These are phyloP conservation scores for Fratercula arctica DNA, from an alignment of 2,797 vertebrate genomes.

Conservation along the genomic window DNA sequence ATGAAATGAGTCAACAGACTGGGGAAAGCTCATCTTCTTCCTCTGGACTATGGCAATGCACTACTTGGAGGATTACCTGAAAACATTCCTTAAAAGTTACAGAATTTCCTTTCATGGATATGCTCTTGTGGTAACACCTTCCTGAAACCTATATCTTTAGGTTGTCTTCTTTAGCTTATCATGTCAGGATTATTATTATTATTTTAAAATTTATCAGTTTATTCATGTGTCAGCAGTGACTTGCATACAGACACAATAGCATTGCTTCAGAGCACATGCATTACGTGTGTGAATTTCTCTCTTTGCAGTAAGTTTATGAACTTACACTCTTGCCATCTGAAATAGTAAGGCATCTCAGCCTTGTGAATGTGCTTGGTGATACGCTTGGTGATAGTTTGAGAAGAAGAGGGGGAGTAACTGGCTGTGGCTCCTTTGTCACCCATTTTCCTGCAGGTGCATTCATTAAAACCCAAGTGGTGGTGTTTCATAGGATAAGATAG, in stretches of 20 bases:
- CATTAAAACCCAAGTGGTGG: background rate
- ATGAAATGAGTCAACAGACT: background rate
- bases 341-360: background rate
- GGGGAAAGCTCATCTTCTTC: background rate
- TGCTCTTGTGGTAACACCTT: background rate
- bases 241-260: background rate
- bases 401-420: background rate
- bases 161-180: background rate
- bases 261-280: background rate
- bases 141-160: background rate
- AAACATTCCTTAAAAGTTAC: background rate
- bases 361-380: background rate
- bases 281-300: background rate
- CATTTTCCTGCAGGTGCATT: background rate
- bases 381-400: background rate
- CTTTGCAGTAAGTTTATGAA: background rate
- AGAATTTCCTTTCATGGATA: background rate
- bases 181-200: background rate
- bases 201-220: accelerated
- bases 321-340: background rate
- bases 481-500: background rate
- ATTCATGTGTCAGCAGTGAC: background rate
- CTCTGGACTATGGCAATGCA: background rate
- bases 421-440: background rate
- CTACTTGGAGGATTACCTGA: background rate